Base-by-base conservation (phyloP, 1,140 invertebrate genomes). In the Drosophila rufa region DNA sequence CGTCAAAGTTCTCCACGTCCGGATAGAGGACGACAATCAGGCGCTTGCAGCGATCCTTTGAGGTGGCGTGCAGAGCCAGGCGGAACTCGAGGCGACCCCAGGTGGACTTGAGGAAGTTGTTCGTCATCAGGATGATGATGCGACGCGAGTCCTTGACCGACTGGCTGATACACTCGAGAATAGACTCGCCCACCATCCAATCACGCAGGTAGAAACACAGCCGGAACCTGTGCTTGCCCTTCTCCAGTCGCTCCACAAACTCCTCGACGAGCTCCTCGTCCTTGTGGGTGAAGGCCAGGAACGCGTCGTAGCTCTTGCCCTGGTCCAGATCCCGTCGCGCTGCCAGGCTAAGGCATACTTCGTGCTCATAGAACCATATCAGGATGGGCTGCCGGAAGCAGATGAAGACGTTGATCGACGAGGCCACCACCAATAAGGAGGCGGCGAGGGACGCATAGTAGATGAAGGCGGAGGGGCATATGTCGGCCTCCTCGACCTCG, bases 21-120 rank as follows among this genome's bases (percentile, higher is more conserved):
- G 61, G 75, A 60, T 77, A 77, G 3, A 76, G 40, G 61, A 75
- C 50, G 2, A 71, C 68, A 19, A 71, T 71, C 3, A 71, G 42
- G 3, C 68, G 68, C 62, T 68, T 71, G 68, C 68, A 71, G 9
- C 68, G 68, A 56, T 71, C 68, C 42, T 56, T 43, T 2, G 40
- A 68, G 42, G 64, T 71, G 33, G 68, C 68, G 22, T 68, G 68
- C 2, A 71, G 50, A 3, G 68, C 62, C n/a, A 71, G 17, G 0
- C 68, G 43, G 43, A 71, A 68, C 25, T 71, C 68, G 1, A 71
- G 68, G 1, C 68, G 62, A 3, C 68, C 64, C 68, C 68, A 71
- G 50, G 50, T 68, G 25, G 68, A 71, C 50, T 68, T 33, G 0
- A 71, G 14, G 15, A 71, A 71, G 36, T 71, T 46, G 25, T 71